These are phyloP conservation scores for Grammomys dolichurus DNA, from an alignment of 2,113 vertebrate genomes.

Conservation along the genomic window DNA sequence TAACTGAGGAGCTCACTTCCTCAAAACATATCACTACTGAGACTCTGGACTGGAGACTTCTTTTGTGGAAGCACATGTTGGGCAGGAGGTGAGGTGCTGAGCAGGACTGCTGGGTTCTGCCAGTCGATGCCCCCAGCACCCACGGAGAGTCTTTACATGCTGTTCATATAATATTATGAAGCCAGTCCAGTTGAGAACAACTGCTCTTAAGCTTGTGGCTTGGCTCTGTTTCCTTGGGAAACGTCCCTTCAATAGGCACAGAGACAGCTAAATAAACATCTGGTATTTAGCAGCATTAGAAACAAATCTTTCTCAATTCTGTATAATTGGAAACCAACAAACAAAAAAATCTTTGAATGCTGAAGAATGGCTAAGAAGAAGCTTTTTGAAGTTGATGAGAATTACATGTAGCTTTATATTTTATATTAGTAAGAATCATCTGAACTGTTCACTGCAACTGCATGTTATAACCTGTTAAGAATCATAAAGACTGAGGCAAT, in stretches of 20 bases:
- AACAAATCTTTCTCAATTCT: background rate
- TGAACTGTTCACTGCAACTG: slow-evolving; percentile 29
- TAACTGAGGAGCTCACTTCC: background rate
- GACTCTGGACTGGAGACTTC: background rate
- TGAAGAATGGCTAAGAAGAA: background rate
- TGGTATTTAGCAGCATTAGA: background rate
- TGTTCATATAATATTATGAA: slow-evolving; percentile 7
- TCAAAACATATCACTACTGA: background rate
- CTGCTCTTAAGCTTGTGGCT: background rate
- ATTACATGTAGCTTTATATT: slow-evolving; percentile 48
- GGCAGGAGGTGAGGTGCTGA: background rate
- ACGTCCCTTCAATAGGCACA: background rate
- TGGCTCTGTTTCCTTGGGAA: background rate
- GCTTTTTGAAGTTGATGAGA: slow-evolving; percentile 44
- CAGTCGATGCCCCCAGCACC: background rate
- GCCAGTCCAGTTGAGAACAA: background rate
- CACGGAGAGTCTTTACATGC: background rate
- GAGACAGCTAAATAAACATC: background rate
- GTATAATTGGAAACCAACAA: slow-evolving; percentile 25
- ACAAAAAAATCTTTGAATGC: background rate
- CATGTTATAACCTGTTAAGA: slow-evolving; percentile 23
- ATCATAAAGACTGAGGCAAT: slow-evolving; percentile 18
- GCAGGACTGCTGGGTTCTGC: background rate
- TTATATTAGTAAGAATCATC: slow-evolving; percentile 58
- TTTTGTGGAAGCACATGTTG: background rate